Conservation (phyloP, 1,140 invertebrate species). For the Drosophila parvula region DNA sequence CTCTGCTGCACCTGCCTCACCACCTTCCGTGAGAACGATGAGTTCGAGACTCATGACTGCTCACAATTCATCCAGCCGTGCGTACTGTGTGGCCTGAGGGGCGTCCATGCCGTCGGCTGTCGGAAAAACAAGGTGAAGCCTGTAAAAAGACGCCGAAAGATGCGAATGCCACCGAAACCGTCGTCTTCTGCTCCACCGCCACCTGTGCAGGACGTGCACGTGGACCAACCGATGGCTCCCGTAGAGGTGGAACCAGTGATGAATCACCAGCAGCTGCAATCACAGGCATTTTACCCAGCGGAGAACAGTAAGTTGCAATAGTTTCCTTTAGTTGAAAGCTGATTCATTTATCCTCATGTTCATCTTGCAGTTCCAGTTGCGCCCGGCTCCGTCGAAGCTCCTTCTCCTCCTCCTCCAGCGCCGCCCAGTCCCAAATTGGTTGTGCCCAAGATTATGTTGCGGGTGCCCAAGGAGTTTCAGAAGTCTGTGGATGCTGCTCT, state of each 20-base stretch:
- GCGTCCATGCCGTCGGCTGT: slow-evolving; percentile 66
- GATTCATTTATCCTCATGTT: not conserved
- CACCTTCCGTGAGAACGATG: slow-evolving; percentile 89
- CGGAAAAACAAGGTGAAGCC: slow-evolving; percentile 52
- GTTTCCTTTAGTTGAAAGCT: not conserved
- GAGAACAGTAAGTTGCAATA: slow-evolving; percentile 35
- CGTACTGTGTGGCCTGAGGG: slow-evolving; percentile 64
- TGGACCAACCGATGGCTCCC: not conserved
- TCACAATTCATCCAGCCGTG: slow-evolving; percentile 78
- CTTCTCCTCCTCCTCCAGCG: slow-evolving; percentile 17
- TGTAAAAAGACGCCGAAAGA: slow-evolving; percentile 2
- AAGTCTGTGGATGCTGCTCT: slow-evolving; percentile 79
- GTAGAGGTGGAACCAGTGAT: not conserved
- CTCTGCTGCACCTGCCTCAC: slow-evolving; percentile 92
- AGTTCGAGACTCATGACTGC: slow-evolving; percentile 90
- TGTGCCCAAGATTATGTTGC: slow-evolving; percentile 85
- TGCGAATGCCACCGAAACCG: slow-evolving; percentile 12
- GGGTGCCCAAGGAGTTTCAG: slow-evolving; percentile 84
- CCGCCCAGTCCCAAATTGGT: slow-evolving; percentile 64
- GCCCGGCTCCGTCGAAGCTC: slow-evolving; percentile 10
- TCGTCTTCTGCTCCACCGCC: not conserved
- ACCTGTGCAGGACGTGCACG: slow-evolving; percentile 1
- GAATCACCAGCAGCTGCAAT: slow-evolving; percentile 3
- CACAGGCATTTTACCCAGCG: not conserved
- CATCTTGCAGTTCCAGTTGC: slow-evolving; percentile 52